Conservation (phyloP, 2,797 vertebrate genomes). For the Brotula barbata region DNA sequence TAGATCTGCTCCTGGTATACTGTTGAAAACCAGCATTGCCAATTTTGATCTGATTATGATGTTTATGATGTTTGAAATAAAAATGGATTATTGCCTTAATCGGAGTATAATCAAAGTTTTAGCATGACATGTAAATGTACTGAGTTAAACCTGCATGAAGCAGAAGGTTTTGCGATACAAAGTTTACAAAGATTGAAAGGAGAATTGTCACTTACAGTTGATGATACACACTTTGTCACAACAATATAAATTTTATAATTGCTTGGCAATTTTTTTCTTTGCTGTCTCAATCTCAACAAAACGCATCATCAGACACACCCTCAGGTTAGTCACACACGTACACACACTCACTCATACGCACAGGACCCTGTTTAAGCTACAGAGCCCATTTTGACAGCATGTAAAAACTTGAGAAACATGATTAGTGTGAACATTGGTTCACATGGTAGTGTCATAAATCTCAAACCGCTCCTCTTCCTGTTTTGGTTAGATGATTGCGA, state of each 20-base stretch:
- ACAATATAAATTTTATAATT: conserved; percentile 18
- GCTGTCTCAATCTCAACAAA: conserved; percentile 39
- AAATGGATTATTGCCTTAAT: too few relatives aligned
- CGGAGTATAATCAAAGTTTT: too few relatives aligned
- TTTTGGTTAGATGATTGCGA: conserved; percentile 55
- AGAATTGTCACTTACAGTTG: conserved; percentile 26
- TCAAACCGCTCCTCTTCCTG: conserved; percentile 34
- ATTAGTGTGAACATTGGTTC: conserved; percentile 59
- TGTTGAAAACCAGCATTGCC: too few relatives aligned
- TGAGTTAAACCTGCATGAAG: conserved; percentile 16
- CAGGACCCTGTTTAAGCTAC: conserved; percentile 48
- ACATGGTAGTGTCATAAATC: conserved; percentile 42
- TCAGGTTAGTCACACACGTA: conserved; percentile 54
- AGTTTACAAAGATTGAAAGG: conserved; percentile 17
- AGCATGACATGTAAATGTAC: too few relatives aligned
- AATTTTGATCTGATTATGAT: too few relatives aligned
- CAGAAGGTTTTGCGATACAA: conserved; percentile 7
- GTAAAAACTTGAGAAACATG: conserved; percentile 47
- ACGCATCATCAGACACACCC: conserved; percentile 29
- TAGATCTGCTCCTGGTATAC: too few relatives aligned
- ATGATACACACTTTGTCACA: conserved; percentile 15
- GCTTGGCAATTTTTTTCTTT: conserved; percentile 49
- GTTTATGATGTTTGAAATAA: too few relatives aligned
- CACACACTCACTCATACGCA: too few relatives aligned
- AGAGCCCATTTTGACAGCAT: conserved; percentile 53